Base-by-base conservation (phyloP, 2,888 invertebrate species). In the Polietes domitor region DNA sequence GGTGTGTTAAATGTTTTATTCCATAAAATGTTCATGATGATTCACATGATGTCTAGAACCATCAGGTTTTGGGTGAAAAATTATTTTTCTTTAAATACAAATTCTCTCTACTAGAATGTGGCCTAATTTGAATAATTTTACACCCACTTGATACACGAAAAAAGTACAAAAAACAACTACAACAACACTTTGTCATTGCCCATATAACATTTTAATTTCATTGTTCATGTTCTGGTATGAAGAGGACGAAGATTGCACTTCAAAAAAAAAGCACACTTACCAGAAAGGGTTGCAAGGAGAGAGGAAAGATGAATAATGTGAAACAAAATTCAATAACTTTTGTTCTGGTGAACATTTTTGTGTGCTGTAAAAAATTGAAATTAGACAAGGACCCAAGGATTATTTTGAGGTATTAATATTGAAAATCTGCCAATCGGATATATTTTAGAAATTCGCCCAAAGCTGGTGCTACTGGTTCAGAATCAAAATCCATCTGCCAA, bases 1-100 rank as follows among this genome's bases (percentile, higher is more conserved):
- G 81, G 84, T 78, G 84, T 84, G 78, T 77, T 75, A 80, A 83
- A 61, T 74, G 73, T 32, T 80, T 61, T 78, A 61, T 24, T 63
- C 63, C 77, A 68, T 65, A 19, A 65, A 21, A 41, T 32, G 17
- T n/a, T n/a, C n/a, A 3, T 43, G 75, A 81, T 84, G 81, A 78
- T 47, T 84, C 77, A 80, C 72, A 68, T 68, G 77, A 77, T 70
- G 77, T 24, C 55, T 50, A 24, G 21, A 76, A 24, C 26, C 53
- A 47, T 75, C 61, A 61, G 28, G 28, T 61, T 26, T 32, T 47
- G 47, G 21, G 53, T 21, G 53, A n/a, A 47, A 47, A 47, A 47
- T 47, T 15, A 37, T 58, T 58, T 24, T 58, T n/a, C n/a, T n/a
- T n/a, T 7, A 37, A 37, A 37, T 9, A 37, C 7, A 58, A 41